Evolutionary conservation across 1,140 invertebrate species (phyloP).

Genomic region (Drosophila ambigua): DNA sequence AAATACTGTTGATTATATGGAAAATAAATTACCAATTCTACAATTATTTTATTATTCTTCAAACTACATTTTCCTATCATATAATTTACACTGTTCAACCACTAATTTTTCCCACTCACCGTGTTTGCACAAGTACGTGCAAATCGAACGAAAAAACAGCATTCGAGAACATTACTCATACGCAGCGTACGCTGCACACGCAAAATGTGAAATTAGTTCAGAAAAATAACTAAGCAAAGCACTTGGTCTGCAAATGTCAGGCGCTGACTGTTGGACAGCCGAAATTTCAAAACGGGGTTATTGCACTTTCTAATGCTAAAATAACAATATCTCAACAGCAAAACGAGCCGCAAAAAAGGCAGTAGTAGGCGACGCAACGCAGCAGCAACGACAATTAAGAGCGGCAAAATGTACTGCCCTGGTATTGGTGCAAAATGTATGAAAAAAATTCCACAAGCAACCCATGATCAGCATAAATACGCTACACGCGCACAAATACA

Average conservation of each 20-base stretch:
- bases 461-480: constrained; percentile 78
- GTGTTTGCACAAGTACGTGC: constrained; percentile 22
- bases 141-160: constrained; percentile 1
- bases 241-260: constrained; percentile 46
- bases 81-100: too few species aligned
- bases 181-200: constrained; percentile 48
- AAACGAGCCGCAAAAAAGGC: constrained; percentile 26
- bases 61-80: too few species aligned
- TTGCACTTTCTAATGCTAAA: constrained; percentile 72
- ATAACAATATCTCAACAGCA: constrained; percentile 34
- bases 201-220: constrained; percentile 2
- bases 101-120: too few species aligned
- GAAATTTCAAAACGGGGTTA: constrained; percentile 68
- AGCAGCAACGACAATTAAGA: constrained; percentile 58
- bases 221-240: constrained; percentile 22
- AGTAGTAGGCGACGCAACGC: constrained; percentile 58
- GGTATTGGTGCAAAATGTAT: constrained; percentile 64
- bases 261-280: constrained; percentile 35
- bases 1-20: too few species aligned
- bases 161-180: constrained; percentile 53
- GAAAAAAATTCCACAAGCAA: constrained; percentile 64
- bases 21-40: not conserved
- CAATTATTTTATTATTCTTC: not conserved
- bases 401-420: constrained; percentile 28
- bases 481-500: constrained; percentile 59